Evolutionary conservation across 2,797 vertebrate species (phyloP), one percentile per base, ranked within the genome.

Genomic region (Helostoma temminkii): DNA sequence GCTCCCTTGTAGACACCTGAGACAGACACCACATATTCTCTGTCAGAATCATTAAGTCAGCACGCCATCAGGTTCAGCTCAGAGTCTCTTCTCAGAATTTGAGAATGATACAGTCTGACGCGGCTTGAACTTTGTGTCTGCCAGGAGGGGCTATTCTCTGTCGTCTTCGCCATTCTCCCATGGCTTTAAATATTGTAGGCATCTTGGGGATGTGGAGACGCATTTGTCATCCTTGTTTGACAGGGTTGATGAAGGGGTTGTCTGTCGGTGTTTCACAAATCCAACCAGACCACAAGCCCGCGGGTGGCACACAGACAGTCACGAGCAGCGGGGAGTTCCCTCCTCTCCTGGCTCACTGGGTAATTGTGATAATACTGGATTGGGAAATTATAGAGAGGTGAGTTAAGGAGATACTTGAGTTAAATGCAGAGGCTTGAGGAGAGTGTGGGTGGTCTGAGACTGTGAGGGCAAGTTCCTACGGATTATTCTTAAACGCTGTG

Each of bases 201-300:
- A 90, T 92, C 84, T 86, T 72, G 81, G 90, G 87, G 88, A 91
- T 88, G 91, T 81, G 86, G 91, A 90, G 90, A 90, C 59, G 42
- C 91, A 92, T 93, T 94, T 91, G 92, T 93, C 92, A 93, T 89
- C 84, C 74, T 56, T 81, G 83, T 90, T 92, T 93, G 92, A 92
- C 92, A 91, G 91, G 80, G 82, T 89, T 92, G 91, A 93, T 92
- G 90, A 93, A 92, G 91, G 90, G 88, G 82, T 89, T 89, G 88
- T 92, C 90, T 91, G 86, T 92, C 87, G 81, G 79, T 91, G 85
- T 89, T 89, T 87, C 85, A 86, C 90, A 89, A 91, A 93, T 91
- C 84, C 87, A n/a, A 90, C 49, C 88, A 81, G 91, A 91, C 86
- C 86, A 72, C 87, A 82, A 86, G 84, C 89, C 86, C 82, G 71